Conservation (phyloP, 1,140 invertebrate genomes). For the Charaxes varanes region DNA sequence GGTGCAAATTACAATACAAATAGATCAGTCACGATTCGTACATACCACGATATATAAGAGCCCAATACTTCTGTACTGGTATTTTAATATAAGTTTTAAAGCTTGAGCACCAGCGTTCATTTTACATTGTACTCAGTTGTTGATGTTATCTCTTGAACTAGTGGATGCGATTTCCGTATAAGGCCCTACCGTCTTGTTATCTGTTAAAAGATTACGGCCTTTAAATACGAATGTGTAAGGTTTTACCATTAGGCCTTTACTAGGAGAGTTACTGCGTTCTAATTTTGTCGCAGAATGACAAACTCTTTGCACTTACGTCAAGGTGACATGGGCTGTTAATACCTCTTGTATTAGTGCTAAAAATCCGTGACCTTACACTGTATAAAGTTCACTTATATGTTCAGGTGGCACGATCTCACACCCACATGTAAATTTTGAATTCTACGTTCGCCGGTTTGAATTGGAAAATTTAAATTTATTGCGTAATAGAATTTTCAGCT, state of each 20-base stretch:
- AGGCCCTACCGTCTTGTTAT: conserved; percentile 14
- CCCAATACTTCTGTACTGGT: background rate
- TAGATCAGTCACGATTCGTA: conserved; percentile 58
- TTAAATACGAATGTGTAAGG: conserved; percentile 23
- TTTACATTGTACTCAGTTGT: background rate
- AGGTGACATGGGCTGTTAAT: conserved; percentile 70
- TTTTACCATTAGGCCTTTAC: conserved; percentile 18
- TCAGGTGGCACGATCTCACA: conserved; percentile 38
- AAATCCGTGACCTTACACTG: conserved; percentile 65
- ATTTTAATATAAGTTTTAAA: conserved; percentile 8
- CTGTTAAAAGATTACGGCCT: conserved; percentile 30
- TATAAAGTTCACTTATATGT: conserved; percentile 67
- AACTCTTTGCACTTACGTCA: conserved; percentile 64
- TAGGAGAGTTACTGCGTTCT: conserved; percentile 24
- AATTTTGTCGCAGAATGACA: conserved; percentile 25
- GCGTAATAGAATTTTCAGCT: conserved; percentile 7
- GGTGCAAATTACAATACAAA: conserved; percentile 71
- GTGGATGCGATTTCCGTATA: conserved; percentile 14
- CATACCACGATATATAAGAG: conserved; percentile 8
- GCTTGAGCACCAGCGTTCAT: background rate
- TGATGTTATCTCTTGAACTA: conserved; percentile 2
- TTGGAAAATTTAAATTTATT: conserved; percentile 9
- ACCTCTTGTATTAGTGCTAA: conserved; percentile 66
- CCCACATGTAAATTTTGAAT: conserved; percentile 1
- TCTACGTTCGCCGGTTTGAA: background rate